These are phyloP conservation scores for Papilio polytes DNA, from an alignment of 1,140 invertebrate genomes.

Conservation along the genomic window DNA sequence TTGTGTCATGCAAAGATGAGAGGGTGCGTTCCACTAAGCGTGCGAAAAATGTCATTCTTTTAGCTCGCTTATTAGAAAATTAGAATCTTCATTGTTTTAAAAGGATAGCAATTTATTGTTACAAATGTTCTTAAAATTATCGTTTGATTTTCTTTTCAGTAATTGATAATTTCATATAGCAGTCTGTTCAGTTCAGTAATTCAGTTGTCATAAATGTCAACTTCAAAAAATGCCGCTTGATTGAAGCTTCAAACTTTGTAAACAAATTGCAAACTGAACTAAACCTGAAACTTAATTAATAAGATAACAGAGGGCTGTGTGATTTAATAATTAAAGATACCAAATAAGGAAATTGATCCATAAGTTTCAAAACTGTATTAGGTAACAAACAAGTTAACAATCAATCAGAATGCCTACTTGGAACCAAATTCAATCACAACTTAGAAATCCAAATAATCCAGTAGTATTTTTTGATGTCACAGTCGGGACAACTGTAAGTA, in stretches of 20 bases:
- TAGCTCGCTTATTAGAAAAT: too few relatives aligned
- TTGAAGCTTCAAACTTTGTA: neutral
- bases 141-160: neutral
- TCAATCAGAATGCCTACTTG: constrained; percentile 90
- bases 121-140: neutral
- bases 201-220: neutral
- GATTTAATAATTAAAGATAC: neutral
- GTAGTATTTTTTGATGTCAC: constrained; percentile 98
- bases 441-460: constrained; percentile 96
- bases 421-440: constrained; percentile 96
- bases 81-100: too few relatives aligned
- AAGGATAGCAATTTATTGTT: neutral
- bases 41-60: too few relatives aligned
- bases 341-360: neutral
- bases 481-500: constrained; percentile 93
- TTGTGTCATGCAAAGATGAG: too few relatives aligned
- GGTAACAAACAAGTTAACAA: neutral
- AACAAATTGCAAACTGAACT: neutral
- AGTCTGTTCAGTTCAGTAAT: too few relatives aligned
- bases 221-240: neutral
- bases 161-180: too few relatives aligned
- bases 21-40: too few relatives aligned
- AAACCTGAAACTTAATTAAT: neutral
- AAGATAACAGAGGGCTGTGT: neutral
- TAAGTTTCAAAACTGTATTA: neutral